Evolutionary conservation across 2,888 invertebrate genomes (phyloP).

Genomic region (Onthophagus sagittarius): DNA sequence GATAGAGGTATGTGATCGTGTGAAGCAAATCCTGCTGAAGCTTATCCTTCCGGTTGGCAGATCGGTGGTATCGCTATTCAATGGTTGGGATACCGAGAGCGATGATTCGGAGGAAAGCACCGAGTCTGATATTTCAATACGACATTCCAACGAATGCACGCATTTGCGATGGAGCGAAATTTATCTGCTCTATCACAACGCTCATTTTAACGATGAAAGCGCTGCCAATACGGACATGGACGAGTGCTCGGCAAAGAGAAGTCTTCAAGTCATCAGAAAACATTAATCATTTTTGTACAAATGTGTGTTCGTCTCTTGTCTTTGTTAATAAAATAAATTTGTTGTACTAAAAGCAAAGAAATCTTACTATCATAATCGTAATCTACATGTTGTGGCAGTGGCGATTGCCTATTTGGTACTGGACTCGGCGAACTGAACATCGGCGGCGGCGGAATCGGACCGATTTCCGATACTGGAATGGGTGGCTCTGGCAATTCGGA

Average conservation of each 20-base stretch:
- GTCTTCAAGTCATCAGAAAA: not conserved
- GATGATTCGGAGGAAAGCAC: constrained; percentile 2
- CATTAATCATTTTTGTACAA: not conserved
- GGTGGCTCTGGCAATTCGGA: constrained; percentile 89
- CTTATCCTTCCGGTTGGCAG: not conserved
- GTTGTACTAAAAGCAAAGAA: not conserved
- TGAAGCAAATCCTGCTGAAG: not conserved
- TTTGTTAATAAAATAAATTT: not conserved
- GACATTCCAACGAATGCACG: not conserved
- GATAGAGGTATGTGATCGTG: not conserved
- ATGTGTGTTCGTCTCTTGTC: not conserved
- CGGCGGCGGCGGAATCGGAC: constrained; percentile 78
- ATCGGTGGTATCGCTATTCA: not conserved
- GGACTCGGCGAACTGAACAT: constrained; percentile 92
- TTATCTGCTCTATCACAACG: not conserved
- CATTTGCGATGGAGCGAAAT: constrained; percentile 4
- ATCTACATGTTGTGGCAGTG: constrained; percentile 44
- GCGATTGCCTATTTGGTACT: constrained; percentile 54
- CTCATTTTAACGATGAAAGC: constrained; percentile 5
- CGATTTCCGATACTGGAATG: constrained; percentile 88
- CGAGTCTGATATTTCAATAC: not conserved
- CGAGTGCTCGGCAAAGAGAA: not conserved
- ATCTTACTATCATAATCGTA: constrained; percentile 64
- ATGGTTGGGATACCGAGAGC: not conserved
- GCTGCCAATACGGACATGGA: not conserved